Evolutionary conservation across 2,888 invertebrate genomes (phyloP).

Genomic region (Amorpha juglandis): DNA sequence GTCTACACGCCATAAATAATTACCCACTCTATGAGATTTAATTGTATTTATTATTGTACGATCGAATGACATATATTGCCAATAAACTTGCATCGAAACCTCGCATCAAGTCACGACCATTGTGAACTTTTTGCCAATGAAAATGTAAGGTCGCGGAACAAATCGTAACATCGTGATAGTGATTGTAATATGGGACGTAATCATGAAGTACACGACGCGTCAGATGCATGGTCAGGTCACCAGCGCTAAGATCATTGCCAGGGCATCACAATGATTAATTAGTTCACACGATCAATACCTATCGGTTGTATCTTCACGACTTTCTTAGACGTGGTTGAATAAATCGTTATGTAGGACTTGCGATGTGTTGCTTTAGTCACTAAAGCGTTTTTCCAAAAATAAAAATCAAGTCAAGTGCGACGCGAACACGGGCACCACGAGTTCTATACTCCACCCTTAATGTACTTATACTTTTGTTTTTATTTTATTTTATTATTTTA

Average conservation of each 20-base stretch:
- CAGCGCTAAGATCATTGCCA: conserved; percentile 20
- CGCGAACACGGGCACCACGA: no score
- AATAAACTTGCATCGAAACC: background rate
- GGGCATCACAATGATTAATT: conserved; percentile 19
- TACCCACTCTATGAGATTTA: no score
- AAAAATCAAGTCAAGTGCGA: no score
- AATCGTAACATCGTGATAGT: conserved; percentile 6
- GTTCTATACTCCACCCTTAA: no score
- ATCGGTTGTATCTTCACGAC: background rate
- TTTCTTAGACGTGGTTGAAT: background rate
- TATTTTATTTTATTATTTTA: no score
- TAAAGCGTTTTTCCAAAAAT: no score
- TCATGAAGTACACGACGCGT: conserved; percentile 16
- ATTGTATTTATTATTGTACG: no score
- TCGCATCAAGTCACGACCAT: background rate
- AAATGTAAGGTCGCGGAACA: conserved; percentile 11
- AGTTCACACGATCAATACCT: background rate
- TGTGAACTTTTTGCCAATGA: background rate
- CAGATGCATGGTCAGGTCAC: conserved; percentile 9
- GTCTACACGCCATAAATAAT: no score
- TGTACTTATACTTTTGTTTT: no score
- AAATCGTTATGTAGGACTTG: background rate
- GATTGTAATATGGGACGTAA: background rate
- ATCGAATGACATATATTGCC: background rate
- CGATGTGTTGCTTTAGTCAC: no score